Percentiles rank a stretch among this genome's conserved stretches.
phyloP scores from a whole-genome alignment of 1,140 invertebrate species.

The Drosophila suzukii region DNA sequence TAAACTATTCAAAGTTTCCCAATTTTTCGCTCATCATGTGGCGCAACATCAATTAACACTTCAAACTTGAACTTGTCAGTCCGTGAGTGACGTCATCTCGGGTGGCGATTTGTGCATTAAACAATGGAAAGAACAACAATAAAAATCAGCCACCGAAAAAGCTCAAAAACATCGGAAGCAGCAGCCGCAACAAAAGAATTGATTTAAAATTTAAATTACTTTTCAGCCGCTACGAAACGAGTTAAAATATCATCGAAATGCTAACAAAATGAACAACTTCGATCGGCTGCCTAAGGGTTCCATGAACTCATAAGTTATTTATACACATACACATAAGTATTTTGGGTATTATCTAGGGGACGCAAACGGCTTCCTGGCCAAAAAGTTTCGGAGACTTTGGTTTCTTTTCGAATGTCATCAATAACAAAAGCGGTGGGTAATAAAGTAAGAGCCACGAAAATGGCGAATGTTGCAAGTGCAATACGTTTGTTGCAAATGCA shows the following conservation, averaged over 20 bases:
- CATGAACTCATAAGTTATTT: conserved; percentile 45
- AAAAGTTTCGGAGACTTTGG: conserved; percentile 40
- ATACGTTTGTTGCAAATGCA: conserved; percentile 19
- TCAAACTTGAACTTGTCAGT: conserved; percentile 70
- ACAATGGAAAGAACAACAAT: conserved; percentile 71
- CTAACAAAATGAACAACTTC: conserved; percentile 21
- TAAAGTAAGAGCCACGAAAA: conserved; percentile 33
- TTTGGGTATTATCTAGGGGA: conserved; percentile 30
- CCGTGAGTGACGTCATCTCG: conserved; percentile 55
- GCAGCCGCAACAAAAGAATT: conserved; percentile 41
- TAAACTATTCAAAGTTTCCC: conserved; percentile 6
- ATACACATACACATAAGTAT: conserved; percentile 10
- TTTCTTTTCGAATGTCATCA: conserved; percentile 50
- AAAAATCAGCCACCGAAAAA: conserved; percentile 67
- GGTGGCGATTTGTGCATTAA: conserved; percentile 62
- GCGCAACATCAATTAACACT: conserved; percentile 59
- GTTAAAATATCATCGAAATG: conserved; percentile 27
- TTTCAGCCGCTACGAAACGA: conserved; percentile 25
- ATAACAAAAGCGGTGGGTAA: conserved; percentile 40
- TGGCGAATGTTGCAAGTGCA: conserved; percentile 46
- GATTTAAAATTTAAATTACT: conserved; percentile 70
- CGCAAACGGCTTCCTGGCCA: conserved; percentile 37
- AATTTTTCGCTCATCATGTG: conserved; percentile 49
- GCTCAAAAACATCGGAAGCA: conserved; percentile 50
- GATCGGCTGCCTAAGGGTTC: conserved; percentile 26